Percentiles rank a stretch among this genome's conserved stretches.
These are phyloP conservation scores for Suricata suricatta DNA, from an alignment of 2,113 vertebrate genomes.

Conservation along the genomic window DNA sequence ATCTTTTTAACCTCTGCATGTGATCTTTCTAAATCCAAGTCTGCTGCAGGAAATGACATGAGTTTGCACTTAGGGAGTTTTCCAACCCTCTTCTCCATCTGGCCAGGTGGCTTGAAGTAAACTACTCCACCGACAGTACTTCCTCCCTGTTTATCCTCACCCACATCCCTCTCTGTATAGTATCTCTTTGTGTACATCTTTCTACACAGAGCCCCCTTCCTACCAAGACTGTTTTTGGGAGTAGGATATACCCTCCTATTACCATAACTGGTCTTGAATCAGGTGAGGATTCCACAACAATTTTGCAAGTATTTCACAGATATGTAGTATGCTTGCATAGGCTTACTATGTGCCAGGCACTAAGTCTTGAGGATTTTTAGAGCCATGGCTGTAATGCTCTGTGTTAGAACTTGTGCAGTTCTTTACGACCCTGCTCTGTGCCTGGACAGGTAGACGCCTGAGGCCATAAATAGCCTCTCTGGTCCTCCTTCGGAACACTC, in stretches of 20 bases:
- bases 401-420: neutral
- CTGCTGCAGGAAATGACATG: neutral
- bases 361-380: neutral
- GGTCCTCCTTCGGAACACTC: neutral
- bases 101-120: neutral
- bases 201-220: neutral
- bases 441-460: neutral
- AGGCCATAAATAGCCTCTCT: neutral
- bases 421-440: slow-evolving; percentile 3
- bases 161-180: neutral
- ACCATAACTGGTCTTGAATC: neutral
- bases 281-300: neutral
- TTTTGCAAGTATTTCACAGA: neutral
- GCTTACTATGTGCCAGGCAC: neutral
- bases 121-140: neutral
- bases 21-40: neutral
- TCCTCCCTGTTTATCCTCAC: too few species aligned
- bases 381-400: neutral
- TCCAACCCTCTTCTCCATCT: neutral
- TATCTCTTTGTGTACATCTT: neutral
- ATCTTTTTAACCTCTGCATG: neutral
- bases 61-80: neutral
- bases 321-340: neutral
- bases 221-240: neutral
- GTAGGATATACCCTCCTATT: neutral